Evolutionary conservation across 2,888 invertebrate genomes (phyloP).

Genomic region (Hypselothyrea guttata): DNA sequence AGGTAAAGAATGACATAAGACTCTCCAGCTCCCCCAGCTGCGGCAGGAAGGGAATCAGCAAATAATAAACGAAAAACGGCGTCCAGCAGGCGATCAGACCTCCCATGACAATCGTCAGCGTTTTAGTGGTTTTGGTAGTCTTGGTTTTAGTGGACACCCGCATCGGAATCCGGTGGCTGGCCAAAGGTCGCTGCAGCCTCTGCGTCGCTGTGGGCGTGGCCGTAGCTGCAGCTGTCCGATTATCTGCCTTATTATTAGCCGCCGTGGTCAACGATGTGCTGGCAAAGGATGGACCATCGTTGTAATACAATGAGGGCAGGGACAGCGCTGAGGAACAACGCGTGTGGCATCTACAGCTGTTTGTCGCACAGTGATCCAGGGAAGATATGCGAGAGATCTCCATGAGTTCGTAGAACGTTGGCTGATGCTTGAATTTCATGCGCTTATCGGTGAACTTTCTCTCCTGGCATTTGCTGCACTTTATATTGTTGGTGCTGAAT

Average conservation of each 20-base stretch:
- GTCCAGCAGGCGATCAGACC: conserved; percentile 95
- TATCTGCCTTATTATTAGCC: conserved; percentile 11
- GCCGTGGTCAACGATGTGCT: conserved; percentile 66
- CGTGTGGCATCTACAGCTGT: conserved; percentile 69
- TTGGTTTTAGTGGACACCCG: conserved; percentile 87
- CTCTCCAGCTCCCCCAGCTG: conserved; percentile 84
- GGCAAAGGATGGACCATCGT: conserved; percentile 72
- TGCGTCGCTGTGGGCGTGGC: conserved; percentile 16
- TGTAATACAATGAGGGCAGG: conserved; percentile 65
- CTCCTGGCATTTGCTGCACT: conserved; percentile 70
- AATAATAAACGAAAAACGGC: conserved; percentile 92
- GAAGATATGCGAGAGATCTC: conserved; percentile 78
- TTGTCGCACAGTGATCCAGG: conserved; percentile 74
- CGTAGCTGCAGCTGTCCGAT: conserved; percentile 20
- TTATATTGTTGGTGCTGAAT: conserved; percentile 56
- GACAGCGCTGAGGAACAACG: conserved; percentile 38
- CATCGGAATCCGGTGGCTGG: conserved; percentile 79
- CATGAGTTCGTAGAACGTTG: conserved; percentile 80
- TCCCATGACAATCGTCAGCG: conserved; percentile 93
- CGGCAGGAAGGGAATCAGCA: conserved; percentile 91
- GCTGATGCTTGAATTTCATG: conserved; percentile 64
- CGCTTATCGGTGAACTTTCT: conserved; percentile 48
- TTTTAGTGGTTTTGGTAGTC: conserved; percentile 94
- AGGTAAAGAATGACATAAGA: conserved; percentile 90
- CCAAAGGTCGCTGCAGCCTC: conserved; percentile 33